These are phyloP conservation scores for Limnodromus scolopaceus DNA, from an alignment of 2,797 vertebrate genomes.

Conservation along the genomic window DNA sequence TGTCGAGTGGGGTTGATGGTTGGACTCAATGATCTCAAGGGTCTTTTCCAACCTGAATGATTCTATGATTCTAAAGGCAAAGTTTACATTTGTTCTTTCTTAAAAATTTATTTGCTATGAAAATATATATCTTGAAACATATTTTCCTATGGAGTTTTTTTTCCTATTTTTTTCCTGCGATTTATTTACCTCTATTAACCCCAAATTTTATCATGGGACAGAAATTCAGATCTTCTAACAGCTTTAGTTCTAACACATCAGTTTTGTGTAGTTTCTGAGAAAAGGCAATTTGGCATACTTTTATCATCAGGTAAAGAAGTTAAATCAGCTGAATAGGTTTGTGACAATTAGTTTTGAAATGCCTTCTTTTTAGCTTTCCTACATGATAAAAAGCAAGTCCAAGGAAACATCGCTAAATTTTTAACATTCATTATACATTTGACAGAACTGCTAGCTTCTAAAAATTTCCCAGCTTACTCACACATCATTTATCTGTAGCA, in stretches of 20 bases:
- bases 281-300: not conserved
- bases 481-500: not conserved
- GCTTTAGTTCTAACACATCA: not conserved
- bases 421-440: not conserved
- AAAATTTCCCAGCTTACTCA: not conserved
- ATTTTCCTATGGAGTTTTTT: rapidly evolving
- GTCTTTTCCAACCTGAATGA: too few relatives aligned
- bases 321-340: not conserved
- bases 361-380: not conserved
- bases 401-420: not conserved
- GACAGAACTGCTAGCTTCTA: not conserved
- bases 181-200: not conserved
- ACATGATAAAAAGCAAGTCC: not conserved
- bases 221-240: not conserved
- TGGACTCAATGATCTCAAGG: too few relatives aligned
- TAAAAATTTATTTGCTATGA: rapidly evolving
- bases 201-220: not conserved
- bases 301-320: not conserved
- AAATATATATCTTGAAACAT: not conserved
- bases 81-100: not conserved
- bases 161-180: not conserved
- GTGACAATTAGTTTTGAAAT: not conserved
- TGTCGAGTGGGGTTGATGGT: too few relatives aligned
- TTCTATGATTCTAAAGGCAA: not conserved
- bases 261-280: not conserved